Evolutionary conservation across 2,797 vertebrate genomes (phyloP).

Genomic region (Acestrorhynchus altus): DNA sequence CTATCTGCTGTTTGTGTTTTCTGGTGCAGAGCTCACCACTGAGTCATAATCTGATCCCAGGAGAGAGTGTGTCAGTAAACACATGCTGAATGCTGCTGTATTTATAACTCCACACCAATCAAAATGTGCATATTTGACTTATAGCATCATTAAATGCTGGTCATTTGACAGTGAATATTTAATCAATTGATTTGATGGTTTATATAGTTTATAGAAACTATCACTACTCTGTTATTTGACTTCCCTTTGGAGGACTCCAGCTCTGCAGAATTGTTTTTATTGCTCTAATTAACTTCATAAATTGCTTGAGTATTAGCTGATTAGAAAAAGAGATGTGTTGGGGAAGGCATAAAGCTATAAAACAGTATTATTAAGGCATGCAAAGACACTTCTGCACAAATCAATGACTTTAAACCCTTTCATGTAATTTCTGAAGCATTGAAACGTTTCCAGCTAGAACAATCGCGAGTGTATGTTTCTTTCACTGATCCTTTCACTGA

Average conservation of each 20-base stretch:
- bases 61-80: conserved; percentile 41
- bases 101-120: conserved; percentile 31
- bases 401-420: no score
- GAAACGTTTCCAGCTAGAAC: not conserved
- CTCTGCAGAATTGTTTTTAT: not conserved
- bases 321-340: not conserved
- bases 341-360: not conserved
- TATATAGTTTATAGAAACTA: no score
- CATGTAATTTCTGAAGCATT: no score
- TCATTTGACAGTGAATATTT: not conserved
- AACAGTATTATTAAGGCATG: not conserved
- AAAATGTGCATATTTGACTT: not conserved
- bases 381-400: not conserved
- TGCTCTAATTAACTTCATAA: not conserved
- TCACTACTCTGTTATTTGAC: no score
- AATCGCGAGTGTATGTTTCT: no score
- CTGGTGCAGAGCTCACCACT: conserved; percentile 35
- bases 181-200: not conserved
- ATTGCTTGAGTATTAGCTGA: not conserved
- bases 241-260: not conserved
- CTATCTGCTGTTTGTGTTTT: conserved; percentile 34
- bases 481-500: no score
- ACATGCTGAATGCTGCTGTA: conserved; percentile 43
- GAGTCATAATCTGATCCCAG: conserved; percentile 47
- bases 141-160: not conserved